Evolutionary conservation across 2,797 vertebrate species (phyloP).

Genomic region (Crypturellus tataupa): DNA sequence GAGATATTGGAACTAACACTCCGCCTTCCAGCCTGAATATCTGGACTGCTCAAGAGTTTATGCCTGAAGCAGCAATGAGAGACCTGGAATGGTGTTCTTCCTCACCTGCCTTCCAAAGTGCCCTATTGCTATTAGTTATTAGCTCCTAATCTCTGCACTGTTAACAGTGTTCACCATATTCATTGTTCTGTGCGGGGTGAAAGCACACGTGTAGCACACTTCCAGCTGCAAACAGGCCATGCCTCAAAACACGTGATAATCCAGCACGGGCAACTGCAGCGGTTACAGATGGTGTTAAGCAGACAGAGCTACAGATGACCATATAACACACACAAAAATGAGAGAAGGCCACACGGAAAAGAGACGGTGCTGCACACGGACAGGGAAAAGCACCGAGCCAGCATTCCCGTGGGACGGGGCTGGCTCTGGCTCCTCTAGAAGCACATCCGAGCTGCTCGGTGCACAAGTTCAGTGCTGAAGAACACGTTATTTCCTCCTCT

Average conservation of each 20-base stretch:
- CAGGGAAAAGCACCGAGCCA: slow-evolving; percentile 51
- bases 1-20: background rate
- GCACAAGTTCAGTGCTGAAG: slow-evolving; percentile 62
- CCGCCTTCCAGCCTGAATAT: background rate
- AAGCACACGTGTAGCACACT: fast-evolving
- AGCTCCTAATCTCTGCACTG: background rate
- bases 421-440: slow-evolving; percentile 20
- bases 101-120: background rate
- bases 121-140: background rate
- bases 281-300: background rate
- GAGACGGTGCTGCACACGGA: background rate
- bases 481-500: slow-evolving; percentile 54
- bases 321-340: fast-evolving
- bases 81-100: background rate
- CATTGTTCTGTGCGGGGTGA: background rate
- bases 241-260: background rate
- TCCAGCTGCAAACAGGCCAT: background rate
- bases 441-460: slow-evolving; percentile 19
- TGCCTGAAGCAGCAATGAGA: background rate
- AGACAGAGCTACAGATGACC: background rate
- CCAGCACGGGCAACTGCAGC: background rate
- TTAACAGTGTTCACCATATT: fast-evolving
- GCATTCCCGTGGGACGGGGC: slow-evolving; percentile 38
- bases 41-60: background rate
- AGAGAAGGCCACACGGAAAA: background rate